Evolutionary conservation across 2,888 invertebrate genomes (phyloP), one percentile per base, ranked within the genome.

Genomic region (Galeruca laticollis): DNA sequence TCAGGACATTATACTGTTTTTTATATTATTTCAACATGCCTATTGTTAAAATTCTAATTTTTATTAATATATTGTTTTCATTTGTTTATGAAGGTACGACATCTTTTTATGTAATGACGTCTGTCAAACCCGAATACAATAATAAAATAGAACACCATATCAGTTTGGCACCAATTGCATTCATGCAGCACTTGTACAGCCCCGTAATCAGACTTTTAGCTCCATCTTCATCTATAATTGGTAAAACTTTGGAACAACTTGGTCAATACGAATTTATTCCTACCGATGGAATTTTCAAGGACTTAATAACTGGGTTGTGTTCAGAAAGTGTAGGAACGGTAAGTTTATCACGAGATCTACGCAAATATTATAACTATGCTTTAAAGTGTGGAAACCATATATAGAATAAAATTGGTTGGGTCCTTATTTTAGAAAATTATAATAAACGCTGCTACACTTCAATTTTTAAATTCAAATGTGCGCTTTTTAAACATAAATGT

Each of bases 101-200:
- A 0, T 79, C 86, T 0, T 93, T 91, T 81, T 93, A 88, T 80
- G 90, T 92, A 0, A 88, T 92, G 90, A 86, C 87, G 15, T 88
- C 91, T 0, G 85, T 89, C 62, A 84, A 85, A n/a, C 91, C 93
- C 0, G 88, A 89, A 60, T 92, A 92, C 77, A 92, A 92, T 80
- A 80, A 85, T 0, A 93, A 92, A 82, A 88, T 94, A 8, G 87
- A 87, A 59, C 88, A 89, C 0, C 90, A 91, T 88, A 89, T 90
- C 76, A 90, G 90, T 2, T 81, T 93, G 71, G 93, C 92, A 0
- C 93, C 94, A 0, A 90, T 94, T 0, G 91, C 91, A 0, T 92
- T 87, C 73, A 86, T 91, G 82, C 87, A 86, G 13, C 85, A 90
- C 73, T 87, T 89, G 75, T 84, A 82, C 26, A 82, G 82, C 71